Evolutionary conservation across 2,888 invertebrate genomes (phyloP).

Genomic region (Bellardia bayeri): DNA sequence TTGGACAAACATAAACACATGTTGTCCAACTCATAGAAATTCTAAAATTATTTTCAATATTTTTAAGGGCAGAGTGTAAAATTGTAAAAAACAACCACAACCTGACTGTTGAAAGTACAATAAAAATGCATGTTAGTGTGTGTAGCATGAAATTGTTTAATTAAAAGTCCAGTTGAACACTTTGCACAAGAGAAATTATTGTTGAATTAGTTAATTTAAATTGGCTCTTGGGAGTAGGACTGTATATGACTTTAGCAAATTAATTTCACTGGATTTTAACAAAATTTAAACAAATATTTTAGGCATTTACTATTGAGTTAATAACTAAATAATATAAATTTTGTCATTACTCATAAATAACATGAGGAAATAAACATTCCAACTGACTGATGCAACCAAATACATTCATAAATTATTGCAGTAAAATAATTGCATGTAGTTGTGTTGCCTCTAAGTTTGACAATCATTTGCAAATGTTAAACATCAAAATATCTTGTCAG

Average conservation of each 20-base stretch:
- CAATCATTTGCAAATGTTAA: constrained; percentile 58
- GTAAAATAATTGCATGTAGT: constrained; percentile 6
- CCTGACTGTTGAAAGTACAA: constrained; percentile 39
- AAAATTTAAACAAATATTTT: neutral
- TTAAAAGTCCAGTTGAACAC: constrained; percentile 40
- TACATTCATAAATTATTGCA: neutral
- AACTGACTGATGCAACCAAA: neutral
- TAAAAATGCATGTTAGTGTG: constrained; percentile 2
- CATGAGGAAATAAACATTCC: neutral
- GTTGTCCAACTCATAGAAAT: constrained; percentile 4
- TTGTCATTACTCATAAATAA: neutral
- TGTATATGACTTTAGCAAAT: constrained; percentile 18
- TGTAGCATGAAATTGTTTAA: constrained; percentile 36
- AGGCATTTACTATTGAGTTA: neutral
- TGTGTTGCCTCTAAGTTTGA: constrained; percentile 25
- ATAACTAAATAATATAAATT: neutral
- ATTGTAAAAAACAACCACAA: constrained; percentile 30
- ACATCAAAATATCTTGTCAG: constrained; percentile 53
- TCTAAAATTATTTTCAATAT: constrained; percentile 45
- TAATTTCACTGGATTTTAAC: neutral
- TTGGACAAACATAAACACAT: neutral
- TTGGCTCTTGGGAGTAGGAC: constrained; percentile 32
- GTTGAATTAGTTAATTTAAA: constrained; percentile 47
- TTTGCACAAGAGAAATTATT: constrained; percentile 45
- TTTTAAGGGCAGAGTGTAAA: constrained; percentile 9